phyloP scores from a whole-genome alignment of 2,797 vertebrate species.

The Xyrichtys novacula region DNA sequence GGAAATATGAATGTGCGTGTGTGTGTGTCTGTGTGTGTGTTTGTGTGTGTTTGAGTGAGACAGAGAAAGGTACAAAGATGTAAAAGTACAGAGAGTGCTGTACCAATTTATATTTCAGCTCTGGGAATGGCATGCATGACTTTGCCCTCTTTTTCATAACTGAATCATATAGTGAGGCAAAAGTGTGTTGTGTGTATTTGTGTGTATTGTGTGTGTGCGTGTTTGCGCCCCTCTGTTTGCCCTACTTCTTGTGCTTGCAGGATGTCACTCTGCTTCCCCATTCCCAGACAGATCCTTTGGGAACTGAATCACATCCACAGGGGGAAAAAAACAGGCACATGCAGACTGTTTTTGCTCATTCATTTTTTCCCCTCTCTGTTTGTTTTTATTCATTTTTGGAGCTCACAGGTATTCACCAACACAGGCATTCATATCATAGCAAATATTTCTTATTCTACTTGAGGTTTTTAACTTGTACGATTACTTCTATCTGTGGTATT shows the following conservation, averaged over 20 bases:
- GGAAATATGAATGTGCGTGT: conserved; percentile 32
- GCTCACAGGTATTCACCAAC: conserved; percentile 2
- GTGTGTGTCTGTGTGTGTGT: conserved; percentile 9
- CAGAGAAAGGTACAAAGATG: conserved; percentile 35
- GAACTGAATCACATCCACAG: conserved; percentile 37
- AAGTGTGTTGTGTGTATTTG: conserved; percentile 29
- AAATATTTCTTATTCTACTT: not conserved
- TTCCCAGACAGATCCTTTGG: conserved; percentile 55
- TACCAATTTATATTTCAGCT: conserved; percentile 52
- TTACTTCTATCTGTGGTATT: not conserved
- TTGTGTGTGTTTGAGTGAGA: conserved; percentile 29
- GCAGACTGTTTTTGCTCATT: conserved; percentile 18
- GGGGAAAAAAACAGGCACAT: conserved; percentile 32
- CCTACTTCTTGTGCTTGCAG: conserved; percentile 70
- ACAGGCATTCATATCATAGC: not conserved
- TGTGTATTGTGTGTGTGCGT: conserved; percentile 18
- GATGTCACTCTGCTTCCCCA: conserved; percentile 65
- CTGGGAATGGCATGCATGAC: conserved; percentile 50
- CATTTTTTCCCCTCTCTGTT: not conserved
- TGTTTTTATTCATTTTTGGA: conserved; percentile 2
- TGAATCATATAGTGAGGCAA: conserved; percentile 49
- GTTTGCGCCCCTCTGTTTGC: conserved; percentile 54
- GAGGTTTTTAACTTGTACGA: too few species aligned
- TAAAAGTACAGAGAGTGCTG: conserved; percentile 37
- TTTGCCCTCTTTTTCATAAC: conserved; percentile 66